These are phyloP conservation scores for Pterocles burchelli DNA, from an alignment of 2,113 vertebrate genomes.

Conservation along the genomic window DNA sequence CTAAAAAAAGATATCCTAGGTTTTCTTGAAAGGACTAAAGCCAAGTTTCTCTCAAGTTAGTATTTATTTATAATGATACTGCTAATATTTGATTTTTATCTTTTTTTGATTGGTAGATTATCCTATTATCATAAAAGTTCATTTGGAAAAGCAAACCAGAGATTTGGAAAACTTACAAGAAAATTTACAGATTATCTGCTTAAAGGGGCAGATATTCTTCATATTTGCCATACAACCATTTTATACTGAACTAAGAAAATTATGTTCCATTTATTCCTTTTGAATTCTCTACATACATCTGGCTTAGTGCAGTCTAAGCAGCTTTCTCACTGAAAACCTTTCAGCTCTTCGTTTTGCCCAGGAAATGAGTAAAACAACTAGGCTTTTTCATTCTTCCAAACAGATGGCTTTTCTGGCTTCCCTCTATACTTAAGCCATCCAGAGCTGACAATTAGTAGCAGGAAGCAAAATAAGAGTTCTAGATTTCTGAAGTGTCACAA, in stretches of 20 bases:
- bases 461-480: slow-evolving; percentile 54
- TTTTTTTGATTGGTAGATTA: background rate
- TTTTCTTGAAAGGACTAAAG: background rate
- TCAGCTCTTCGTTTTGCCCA: slow-evolving; percentile 65
- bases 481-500: slow-evolving; percentile 5
- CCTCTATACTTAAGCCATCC: slow-evolving; percentile 39
- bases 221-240: background rate
- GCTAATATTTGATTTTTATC: background rate
- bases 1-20: background rate
- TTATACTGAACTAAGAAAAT: slow-evolving; percentile 31
- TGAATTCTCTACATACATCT: slow-evolving; percentile 44
- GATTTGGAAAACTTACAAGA: background rate
- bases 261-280: slow-evolving; percentile 13
- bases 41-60: background rate
- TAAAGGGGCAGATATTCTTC: background rate
- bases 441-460: slow-evolving; percentile 56
- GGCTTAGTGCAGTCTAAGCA: slow-evolving; percentile 67
- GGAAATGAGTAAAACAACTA: slow-evolving; percentile 71
- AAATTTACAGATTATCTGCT: background rate
- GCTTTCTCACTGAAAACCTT: slow-evolving; percentile 68
- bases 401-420: slow-evolving; percentile 70
- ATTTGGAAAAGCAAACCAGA: background rate
- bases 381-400: slow-evolving; percentile 63
- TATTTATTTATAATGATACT: background rate
- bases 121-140: background rate